These are phyloP conservation scores for Papilio demoleus DNA, from an alignment of 2,888 invertebrate genomes.

Conservation along the genomic window DNA sequence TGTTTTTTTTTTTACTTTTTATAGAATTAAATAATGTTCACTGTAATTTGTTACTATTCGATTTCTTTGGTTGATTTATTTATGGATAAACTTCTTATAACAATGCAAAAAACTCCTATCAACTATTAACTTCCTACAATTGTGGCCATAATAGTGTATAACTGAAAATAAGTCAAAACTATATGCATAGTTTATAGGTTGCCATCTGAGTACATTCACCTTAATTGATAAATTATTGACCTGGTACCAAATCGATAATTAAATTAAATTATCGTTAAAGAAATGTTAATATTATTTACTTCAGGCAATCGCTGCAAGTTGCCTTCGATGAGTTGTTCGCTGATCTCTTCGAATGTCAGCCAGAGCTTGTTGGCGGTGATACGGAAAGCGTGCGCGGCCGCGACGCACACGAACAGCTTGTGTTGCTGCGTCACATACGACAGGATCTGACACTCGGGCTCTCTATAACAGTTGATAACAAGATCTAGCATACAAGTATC, in stretches of 20 bases:
- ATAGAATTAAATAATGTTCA: not conserved
- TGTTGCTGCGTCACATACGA: conserved; percentile 97
- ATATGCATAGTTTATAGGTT: not conserved
- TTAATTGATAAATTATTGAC: conserved; percentile 1
- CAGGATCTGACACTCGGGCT: conserved; percentile 91
- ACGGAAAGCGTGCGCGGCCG: conserved; percentile 90
- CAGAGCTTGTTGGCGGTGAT: conserved; percentile 72
- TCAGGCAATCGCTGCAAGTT: conserved; percentile 67
- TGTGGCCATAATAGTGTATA: too few relatives aligned
- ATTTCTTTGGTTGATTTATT: too few relatives aligned
- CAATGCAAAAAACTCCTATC: too few relatives aligned
- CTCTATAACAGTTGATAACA: conserved; percentile 50
- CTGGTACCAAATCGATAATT: not conserved
- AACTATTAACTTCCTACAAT: too few relatives aligned
- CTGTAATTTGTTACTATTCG: not conserved
- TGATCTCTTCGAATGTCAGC: conserved; percentile 64
- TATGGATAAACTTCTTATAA: too few relatives aligned
- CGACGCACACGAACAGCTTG: conserved; percentile 93
- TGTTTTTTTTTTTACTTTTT: not conserved
- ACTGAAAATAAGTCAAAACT: not conserved
- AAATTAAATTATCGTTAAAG: not conserved
- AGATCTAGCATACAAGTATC: not conserved
- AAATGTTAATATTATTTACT: conserved; percentile 50
- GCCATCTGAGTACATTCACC: not conserved
- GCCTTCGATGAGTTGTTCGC: conserved; percentile 61